phyloP scores from a whole-genome alignment of 2,113 vertebrate species.

The Percina caprodes region DNA sequence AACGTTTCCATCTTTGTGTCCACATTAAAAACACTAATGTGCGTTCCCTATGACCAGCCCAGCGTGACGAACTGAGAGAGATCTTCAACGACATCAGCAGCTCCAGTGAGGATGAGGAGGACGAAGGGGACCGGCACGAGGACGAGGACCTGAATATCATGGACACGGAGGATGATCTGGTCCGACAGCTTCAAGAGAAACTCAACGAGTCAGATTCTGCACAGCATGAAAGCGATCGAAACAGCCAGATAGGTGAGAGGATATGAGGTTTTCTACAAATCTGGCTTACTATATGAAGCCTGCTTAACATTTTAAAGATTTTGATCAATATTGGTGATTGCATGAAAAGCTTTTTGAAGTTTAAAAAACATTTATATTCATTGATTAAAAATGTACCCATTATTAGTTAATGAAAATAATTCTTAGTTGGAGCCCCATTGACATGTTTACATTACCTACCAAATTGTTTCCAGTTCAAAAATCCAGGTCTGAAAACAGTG shows the following conservation, averaged over 20 bases:
- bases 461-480: neutral
- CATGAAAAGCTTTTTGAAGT: too few species aligned
- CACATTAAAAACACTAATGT: constrained; percentile 17
- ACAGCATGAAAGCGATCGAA: constrained; percentile 85
- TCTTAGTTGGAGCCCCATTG: neutral
- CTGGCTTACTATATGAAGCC: neutral
- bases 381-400: neutral
- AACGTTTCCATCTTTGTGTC: constrained; percentile 15
- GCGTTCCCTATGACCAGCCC: constrained; percentile 70
- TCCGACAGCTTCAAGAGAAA: constrained; percentile 88
- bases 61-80: constrained; percentile 87
- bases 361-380: neutral
- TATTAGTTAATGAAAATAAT: neutral
- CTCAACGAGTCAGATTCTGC: constrained; percentile 85
- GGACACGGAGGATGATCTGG: constrained; percentile 90
- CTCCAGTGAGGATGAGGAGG: constrained; percentile 93
- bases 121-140: constrained; percentile 89
- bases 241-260: constrained; percentile 87
- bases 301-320: neutral
- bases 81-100: constrained; percentile 92
- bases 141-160: constrained; percentile 95
- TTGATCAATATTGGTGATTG: neutral
- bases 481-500: neutral
- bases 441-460: neutral
- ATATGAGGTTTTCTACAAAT: neutral